These are phyloP conservation scores for Drosophila novamexicana DNA, from an alignment of 1,140 invertebrate species.

Conservation along the genomic window DNA sequence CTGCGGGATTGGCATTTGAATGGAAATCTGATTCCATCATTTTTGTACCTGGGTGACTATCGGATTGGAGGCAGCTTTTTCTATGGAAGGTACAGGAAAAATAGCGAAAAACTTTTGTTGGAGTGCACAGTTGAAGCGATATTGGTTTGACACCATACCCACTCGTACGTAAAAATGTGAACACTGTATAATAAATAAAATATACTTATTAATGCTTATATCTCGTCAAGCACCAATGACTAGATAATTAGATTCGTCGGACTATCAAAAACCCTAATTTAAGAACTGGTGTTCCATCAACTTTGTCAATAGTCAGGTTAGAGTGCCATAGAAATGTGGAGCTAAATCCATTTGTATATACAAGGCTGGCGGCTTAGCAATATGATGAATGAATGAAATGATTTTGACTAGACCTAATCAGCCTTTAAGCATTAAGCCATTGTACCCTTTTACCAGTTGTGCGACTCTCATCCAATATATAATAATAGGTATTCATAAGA, in stretches of 20 bases:
- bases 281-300: not conserved
- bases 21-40: conserved; percentile 53
- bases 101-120: conserved; percentile 4
- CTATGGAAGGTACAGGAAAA: conserved; percentile 54
- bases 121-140: conserved; percentile 56
- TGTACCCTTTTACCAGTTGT: too few species aligned
- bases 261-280: not conserved
- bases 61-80: conserved; percentile 49
- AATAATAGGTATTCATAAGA: too few species aligned
- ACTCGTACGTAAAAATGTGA: too few species aligned
- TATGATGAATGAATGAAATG: too few species aligned
- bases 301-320: not conserved
- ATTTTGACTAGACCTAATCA: too few species aligned
- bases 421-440: too few species aligned
- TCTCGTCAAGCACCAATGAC: conserved; percentile 14
- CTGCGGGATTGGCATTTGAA: conserved; percentile 58
- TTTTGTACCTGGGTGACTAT: conserved; percentile 73
- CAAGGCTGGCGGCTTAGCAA: too few species aligned
- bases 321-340: not conserved
- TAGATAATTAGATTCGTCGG: not conserved
- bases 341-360: too few species aligned
- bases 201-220: not conserved
- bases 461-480: not conserved
- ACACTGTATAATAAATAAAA: too few species aligned
- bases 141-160: not conserved